These are phyloP conservation scores for Dasyurus viverrinus DNA, from an alignment of 2,113 vertebrate species.

Conservation along the genomic window DNA sequence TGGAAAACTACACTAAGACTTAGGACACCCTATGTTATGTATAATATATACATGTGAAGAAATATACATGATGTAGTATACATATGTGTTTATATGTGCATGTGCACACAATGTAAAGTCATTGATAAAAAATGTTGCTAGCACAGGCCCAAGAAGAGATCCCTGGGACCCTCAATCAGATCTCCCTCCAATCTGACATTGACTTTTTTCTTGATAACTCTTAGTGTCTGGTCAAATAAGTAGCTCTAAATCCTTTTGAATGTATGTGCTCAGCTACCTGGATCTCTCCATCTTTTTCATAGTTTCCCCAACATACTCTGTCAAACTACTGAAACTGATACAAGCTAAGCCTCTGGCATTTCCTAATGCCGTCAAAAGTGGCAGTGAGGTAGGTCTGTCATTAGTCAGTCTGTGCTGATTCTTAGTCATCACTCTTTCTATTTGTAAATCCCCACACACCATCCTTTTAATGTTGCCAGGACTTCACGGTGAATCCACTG, in stretches of 20 bases:
- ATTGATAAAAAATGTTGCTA: not conserved
- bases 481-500: not conserved
- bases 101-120: not conserved
- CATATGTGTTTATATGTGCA: not conserved
- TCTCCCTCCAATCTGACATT: not conserved
- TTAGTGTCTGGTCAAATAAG: not conserved
- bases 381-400: not conserved
- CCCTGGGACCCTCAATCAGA: not conserved
- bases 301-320: too few species aligned
- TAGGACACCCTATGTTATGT: not conserved
- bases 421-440: not conserved
- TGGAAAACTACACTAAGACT: not conserved
- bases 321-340: not conserved
- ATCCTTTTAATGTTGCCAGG: not conserved
- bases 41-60: not conserved
- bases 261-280: not conserved
- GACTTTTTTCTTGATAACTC: not conserved
- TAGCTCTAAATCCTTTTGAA: not conserved
- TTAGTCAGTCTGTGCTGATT: not conserved
- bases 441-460: not conserved
- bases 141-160: not conserved
- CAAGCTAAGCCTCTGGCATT: not conserved
- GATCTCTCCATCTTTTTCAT: not conserved
- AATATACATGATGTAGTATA: not conserved
- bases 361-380: not conserved